Evolutionary conservation across 2,888 invertebrate species (phyloP).

Genomic region (Lasioglossum calceatum): DNA sequence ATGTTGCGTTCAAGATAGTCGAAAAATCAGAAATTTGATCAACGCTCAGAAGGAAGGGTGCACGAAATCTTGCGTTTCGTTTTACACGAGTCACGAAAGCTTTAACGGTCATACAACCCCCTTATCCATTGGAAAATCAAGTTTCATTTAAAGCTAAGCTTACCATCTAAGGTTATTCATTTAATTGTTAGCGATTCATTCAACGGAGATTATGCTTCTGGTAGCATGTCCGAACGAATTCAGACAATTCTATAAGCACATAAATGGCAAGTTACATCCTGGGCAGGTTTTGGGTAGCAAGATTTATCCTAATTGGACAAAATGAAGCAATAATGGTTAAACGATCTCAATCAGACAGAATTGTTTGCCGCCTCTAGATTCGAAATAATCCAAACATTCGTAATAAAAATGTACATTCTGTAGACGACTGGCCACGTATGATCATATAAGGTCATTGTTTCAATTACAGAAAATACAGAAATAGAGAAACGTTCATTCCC

Average conservation of each 20-base stretch:
- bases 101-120: constrained; percentile 51
- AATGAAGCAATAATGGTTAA: not conserved
- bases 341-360: not conserved
- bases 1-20: not conserved
- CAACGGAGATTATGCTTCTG: not conserved
- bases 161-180: constrained; percentile 29
- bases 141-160: constrained; percentile 11
- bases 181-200: constrained; percentile 20
- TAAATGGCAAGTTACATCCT: not conserved
- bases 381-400: not conserved
- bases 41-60: constrained; percentile 6
- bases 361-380: not conserved
- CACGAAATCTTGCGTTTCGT: constrained; percentile 45
- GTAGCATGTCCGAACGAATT: not conserved
- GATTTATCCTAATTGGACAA: not conserved
- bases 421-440: not conserved
- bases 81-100: constrained; percentile 47
- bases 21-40: constrained; percentile 33
- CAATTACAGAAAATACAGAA: not conserved
- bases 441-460: not conserved
- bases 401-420: not conserved
- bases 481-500: not conserved
- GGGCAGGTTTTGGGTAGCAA: no score
- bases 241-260: not conserved
- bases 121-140: constrained; percentile 41